Conservation (phyloP, 1,140 invertebrate genomes). For the Polypedilum vanderplanki region DNA sequence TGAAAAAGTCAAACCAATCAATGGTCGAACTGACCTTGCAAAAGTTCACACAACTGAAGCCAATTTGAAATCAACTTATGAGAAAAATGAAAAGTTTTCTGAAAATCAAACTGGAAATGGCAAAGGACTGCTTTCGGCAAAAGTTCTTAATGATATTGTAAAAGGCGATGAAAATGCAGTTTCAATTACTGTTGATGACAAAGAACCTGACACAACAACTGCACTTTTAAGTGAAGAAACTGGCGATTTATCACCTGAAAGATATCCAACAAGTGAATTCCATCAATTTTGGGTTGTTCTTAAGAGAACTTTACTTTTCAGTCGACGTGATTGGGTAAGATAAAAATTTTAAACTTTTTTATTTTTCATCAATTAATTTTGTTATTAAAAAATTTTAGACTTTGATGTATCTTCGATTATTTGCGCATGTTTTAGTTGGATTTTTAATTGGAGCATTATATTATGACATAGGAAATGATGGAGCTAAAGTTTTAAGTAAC, state of each 20-base stretch:
- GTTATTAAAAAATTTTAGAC: conserved; percentile 62
- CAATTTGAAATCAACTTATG: conserved; percentile 40
- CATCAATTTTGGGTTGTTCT: conserved; percentile 75
- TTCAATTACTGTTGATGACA: conserved; percentile 52
- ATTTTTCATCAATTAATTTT: conserved; percentile 29
- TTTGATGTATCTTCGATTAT: conserved; percentile 85
- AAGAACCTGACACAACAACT: conserved; percentile 56
- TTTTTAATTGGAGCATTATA: conserved; percentile 88
- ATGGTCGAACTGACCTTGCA: conserved; percentile 43
- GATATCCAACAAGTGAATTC: conserved; percentile 69
- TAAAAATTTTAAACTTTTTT: neutral
- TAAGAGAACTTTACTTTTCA: conserved; percentile 70
- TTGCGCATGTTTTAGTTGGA: conserved; percentile 86
- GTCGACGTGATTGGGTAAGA: conserved; percentile 72
- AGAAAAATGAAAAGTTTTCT: conserved; percentile 47
- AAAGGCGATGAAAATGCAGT: conserved; percentile 50
- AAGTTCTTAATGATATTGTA: conserved; percentile 59
- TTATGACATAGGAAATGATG: conserved; percentile 89
- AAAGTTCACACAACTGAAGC: conserved; percentile 35
- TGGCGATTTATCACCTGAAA: conserved; percentile 47
- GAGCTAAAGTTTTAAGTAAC: conserved; percentile 90
- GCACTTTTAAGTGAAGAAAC: conserved; percentile 57
- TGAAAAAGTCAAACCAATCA: conserved; percentile 49
- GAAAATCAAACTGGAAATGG: conserved; percentile 40
- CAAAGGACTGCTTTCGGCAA: conserved; percentile 41